A percentile compares a stretch with the other conserved stretches of the same genome.
Conservation (phyloP, 2,888 invertebrate species). For the Liposcelis brunnea region DNA sequence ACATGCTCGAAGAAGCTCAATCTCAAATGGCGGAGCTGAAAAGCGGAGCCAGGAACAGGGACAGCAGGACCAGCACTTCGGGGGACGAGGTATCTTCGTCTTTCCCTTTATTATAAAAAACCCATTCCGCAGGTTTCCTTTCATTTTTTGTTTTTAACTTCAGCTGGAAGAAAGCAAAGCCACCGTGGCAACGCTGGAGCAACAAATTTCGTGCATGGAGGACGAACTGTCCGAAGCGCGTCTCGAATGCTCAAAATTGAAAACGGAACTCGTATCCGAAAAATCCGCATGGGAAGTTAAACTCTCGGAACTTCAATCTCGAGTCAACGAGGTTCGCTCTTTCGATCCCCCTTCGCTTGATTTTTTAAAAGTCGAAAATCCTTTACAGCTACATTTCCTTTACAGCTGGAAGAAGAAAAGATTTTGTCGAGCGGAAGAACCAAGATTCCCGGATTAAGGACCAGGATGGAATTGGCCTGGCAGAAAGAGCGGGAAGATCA, state of each 20-base stretch:
- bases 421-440: conserved; percentile 66
- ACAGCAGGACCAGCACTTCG: conserved; percentile 46
- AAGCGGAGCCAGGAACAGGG: conserved; percentile 26
- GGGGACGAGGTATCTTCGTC: conserved; percentile 45
- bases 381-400: no score
- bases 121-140: no score
- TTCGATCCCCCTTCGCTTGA: neutral
- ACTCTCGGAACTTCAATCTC: conserved; percentile 73
- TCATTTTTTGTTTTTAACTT: conserved; percentile 13
- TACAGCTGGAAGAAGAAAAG: conserved; percentile 75
- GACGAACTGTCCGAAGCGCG: conserved; percentile 76
- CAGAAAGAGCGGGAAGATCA: conserved; percentile 87
- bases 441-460: conserved; percentile 68
- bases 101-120: no score
- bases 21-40: conserved; percentile 65
- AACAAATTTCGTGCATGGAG: conserved; percentile 69
- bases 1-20: conserved; percentile 76
- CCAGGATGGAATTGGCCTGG: conserved; percentile 82
- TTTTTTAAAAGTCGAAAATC: no score
- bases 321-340: conserved; percentile 62
- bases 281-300: conserved; percentile 72
- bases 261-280: conserved; percentile 80
- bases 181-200: conserved; percentile 56
- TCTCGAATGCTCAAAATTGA: conserved; percentile 62
- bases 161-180: conserved; percentile 51